These are phyloP conservation scores for Orius insidiosus DNA, from an alignment of 1,140 invertebrate species.

Conservation along the genomic window DNA sequence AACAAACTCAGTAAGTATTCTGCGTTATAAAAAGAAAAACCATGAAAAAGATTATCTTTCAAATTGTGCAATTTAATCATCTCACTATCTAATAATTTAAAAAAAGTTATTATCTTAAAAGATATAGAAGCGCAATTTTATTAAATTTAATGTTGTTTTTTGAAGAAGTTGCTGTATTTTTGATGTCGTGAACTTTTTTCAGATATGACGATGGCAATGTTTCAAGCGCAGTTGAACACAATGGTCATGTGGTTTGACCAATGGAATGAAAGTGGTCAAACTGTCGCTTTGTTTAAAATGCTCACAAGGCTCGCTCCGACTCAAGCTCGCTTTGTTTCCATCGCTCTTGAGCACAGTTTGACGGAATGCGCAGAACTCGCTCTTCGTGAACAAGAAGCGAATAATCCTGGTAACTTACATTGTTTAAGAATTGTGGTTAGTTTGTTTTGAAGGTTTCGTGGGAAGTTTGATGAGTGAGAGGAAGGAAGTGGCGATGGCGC, in stretches of 20 bases:
- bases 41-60: too few relatives aligned
- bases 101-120: too few relatives aligned
- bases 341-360: conserved; percentile 52
- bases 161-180: too few relatives aligned
- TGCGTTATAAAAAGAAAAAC: too few relatives aligned
- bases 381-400: conserved; percentile 54
- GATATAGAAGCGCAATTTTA: too few relatives aligned
- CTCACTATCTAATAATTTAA: too few relatives aligned
- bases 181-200: too few relatives aligned
- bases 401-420: conserved; percentile 48
- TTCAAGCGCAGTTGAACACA: conserved; percentile 19
- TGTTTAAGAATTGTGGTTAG: too few relatives aligned
- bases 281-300: conserved; percentile 73
- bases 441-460: conserved; percentile 30
- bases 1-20: too few relatives aligned
- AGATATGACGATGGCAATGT: conserved; percentile 18
- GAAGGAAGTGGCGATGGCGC: conserved; percentile 44
- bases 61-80: too few relatives aligned
- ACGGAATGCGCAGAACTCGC: conserved; percentile 42
- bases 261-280: conserved; percentile 82
- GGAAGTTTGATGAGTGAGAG: conserved; percentile 38
- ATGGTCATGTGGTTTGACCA: conserved; percentile 52
- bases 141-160: too few relatives aligned
- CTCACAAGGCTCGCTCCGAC: conserved; percentile 57
- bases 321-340: conserved; percentile 54